Evolutionary conservation across 2,888 invertebrate genomes (phyloP).

Genomic region (Esperia sulphurella): DNA sequence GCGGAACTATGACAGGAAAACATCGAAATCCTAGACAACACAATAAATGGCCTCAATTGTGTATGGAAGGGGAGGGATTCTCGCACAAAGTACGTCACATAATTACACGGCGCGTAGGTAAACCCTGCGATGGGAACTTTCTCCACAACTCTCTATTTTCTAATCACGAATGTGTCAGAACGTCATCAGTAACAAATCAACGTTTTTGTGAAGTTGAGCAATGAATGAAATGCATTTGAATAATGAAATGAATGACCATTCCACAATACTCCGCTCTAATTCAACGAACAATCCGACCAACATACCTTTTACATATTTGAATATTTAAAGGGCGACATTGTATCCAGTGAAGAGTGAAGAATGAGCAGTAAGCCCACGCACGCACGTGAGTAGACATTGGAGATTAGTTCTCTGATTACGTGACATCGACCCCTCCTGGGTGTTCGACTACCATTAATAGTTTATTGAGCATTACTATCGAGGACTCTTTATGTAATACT

Average conservation of each 20-base stretch:
- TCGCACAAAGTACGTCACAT: conserved; percentile 5
- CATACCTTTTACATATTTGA: conserved; percentile 25
- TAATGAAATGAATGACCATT: conserved; percentile 11
- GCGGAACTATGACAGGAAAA: too few relatives aligned
- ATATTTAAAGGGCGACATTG: conserved; percentile 51
- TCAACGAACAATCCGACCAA: conserved; percentile 14
- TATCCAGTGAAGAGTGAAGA: conserved; percentile 42
- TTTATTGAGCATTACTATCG: conserved; percentile 22
- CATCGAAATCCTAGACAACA: too few relatives aligned
- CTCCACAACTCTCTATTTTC: conserved; percentile 15
- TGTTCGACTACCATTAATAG: conserved; percentile 43
- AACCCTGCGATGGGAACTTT: conserved; percentile 16
- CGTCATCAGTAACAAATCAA: conserved; percentile 3
- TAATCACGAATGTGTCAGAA: conserved; percentile 18
- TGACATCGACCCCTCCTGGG: conserved; percentile 56
- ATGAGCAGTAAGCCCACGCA: conserved; percentile 44
- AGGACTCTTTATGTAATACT: background rate
- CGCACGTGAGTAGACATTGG: conserved; percentile 66
- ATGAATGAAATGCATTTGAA: conserved; percentile 2
- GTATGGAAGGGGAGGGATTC: background rate
- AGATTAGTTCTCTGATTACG: conserved; percentile 68
- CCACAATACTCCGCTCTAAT: conserved; percentile 4
- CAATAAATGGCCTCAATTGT: background rate
- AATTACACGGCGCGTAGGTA: conserved; percentile 7
- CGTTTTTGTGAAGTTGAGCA: background rate